Evolutionary conservation across 2,113 vertebrate species (phyloP).

Genomic region (Alouatta palliata): DNA sequence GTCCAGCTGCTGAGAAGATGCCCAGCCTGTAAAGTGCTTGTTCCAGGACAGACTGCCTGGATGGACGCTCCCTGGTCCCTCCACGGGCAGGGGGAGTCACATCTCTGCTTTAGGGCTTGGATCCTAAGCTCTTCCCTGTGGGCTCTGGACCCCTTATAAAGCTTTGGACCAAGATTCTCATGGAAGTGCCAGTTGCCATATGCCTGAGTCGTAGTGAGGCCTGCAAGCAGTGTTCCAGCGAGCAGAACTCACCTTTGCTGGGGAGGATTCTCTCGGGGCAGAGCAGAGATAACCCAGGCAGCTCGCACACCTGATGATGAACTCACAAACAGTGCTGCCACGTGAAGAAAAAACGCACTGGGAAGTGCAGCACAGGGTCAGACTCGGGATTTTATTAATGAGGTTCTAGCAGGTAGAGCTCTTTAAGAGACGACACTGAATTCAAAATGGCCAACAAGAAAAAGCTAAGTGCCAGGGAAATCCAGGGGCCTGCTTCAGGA

Average conservation of each 20-base stretch:
- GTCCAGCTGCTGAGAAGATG: accelerated
- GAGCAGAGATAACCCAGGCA: neutral
- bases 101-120: accelerated
- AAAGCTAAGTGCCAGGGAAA: neutral
- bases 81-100: accelerated
- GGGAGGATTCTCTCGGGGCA: accelerated
- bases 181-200: accelerated
- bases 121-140: accelerated
- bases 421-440: neutral
- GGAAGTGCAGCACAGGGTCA: neutral
- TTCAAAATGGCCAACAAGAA: neutral
- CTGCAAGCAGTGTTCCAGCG: accelerated
- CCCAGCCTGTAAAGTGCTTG: accelerated
- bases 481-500: neutral
- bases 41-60: accelerated
- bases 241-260: neutral
- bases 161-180: neutral
- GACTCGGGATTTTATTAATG: neutral
- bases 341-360: accelerated
- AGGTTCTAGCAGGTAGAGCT: neutral
- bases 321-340: too few species aligned
- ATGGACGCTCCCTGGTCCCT: accelerated
- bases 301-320: accelerated
- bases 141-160: neutral
- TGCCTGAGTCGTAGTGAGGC: accelerated